phyloP scores from a whole-genome alignment of 2,113 vertebrate species.

The Notarius quadriscutis region DNA sequence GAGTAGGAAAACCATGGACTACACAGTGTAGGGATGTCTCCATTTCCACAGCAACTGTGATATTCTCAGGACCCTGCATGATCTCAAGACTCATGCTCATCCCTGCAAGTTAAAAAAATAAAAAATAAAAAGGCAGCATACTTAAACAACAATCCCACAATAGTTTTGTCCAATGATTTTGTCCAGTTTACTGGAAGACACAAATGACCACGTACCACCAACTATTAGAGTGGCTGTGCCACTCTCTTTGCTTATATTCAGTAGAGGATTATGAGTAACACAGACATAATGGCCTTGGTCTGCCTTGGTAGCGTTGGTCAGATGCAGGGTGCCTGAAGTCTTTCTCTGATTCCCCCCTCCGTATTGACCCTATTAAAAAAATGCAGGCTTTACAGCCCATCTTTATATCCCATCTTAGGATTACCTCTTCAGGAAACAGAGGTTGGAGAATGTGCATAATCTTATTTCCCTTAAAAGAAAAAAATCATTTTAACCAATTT shows the following conservation, averaged over 20 bases:
- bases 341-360: slow-evolving; percentile 73
- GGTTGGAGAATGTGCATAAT: not conserved
- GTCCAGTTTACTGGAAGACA: not conserved
- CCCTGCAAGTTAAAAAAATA: slow-evolving; percentile 48
- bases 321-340: slow-evolving; percentile 70
- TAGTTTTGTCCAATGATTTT: not conserved
- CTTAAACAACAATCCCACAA: not conserved
- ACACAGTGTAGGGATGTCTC: slow-evolving; percentile 67
- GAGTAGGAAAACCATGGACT: slow-evolving; percentile 69
- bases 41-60: slow-evolving; percentile 65
- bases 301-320: slow-evolving; percentile 66
- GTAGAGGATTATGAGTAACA: slow-evolving; percentile 66
- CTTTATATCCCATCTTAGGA: not conserved
- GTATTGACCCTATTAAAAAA: slow-evolving; percentile 65
- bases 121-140: not conserved
- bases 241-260: slow-evolving; percentile 68
- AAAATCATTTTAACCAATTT: not conserved
- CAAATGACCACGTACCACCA: slow-evolving; percentile 56
- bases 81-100: slow-evolving; percentile 61
- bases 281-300: slow-evolving; percentile 73
- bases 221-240: slow-evolving; percentile 67
- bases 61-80: slow-evolving; percentile 68
- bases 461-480: not conserved
- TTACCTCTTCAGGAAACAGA: not conserved
- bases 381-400: not conserved